phyloP scores from a whole-genome alignment of 1,140 invertebrate genomes.

The Bactericera cockerelli region DNA sequence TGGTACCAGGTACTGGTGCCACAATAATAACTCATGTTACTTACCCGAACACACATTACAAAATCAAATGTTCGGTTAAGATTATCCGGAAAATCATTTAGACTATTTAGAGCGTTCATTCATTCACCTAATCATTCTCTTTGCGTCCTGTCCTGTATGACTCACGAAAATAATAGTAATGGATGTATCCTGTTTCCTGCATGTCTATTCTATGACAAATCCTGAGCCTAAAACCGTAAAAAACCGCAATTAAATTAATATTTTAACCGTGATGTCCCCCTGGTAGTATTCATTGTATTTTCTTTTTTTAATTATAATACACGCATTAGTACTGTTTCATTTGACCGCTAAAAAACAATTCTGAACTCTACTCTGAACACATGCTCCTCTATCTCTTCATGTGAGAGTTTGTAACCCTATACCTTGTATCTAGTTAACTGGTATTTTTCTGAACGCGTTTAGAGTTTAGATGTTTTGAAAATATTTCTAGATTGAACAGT shows the following conservation, averaged over 20 bases:
- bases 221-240: not conserved
- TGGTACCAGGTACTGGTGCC: too few species aligned
- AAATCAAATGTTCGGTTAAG: too few species aligned
- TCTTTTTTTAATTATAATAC: slow-evolving; percentile 6
- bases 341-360: slow-evolving; percentile 2
- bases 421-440: too few species aligned
- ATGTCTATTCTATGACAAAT: slow-evolving; percentile 3
- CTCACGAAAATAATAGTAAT: slow-evolving; percentile 5
- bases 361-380: not conserved
- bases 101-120: not conserved
- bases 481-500: too few species aligned
- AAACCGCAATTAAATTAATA: slow-evolving; percentile 9
- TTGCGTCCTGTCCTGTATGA: not conserved
- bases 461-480: too few species aligned
- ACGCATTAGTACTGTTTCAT: slow-evolving; percentile 2
- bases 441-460: too few species aligned
- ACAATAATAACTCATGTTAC: too few species aligned
- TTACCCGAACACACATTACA: too few species aligned
- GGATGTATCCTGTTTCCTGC: slow-evolving; percentile 6
- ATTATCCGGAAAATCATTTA: too few species aligned
- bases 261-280: slow-evolving; percentile 5
- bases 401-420: too few species aligned
- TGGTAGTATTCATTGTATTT: not conserved
- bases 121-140: not conserved
- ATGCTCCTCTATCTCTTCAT: too few species aligned